Base-by-base conservation (phyloP, 2,888 invertebrate genomes). In the Lepidonotus clava region DNA sequence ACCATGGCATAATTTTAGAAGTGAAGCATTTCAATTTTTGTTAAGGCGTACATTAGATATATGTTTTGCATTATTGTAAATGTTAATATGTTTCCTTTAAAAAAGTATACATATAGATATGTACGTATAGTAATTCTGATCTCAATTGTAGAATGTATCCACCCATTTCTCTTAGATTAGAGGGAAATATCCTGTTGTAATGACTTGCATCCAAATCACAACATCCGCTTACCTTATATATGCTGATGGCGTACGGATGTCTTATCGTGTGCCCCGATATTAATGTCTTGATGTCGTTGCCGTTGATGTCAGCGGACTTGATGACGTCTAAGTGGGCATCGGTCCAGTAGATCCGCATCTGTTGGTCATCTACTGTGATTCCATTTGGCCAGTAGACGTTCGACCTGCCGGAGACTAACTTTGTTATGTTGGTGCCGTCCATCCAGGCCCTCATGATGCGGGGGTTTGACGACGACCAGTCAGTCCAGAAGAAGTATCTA, bases 211-310 rank as follows among this genome's bases (percentile, higher is more conserved):
- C 46, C 46, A 46, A 46, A 46, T 46, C 46, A 18, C 5, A 36
- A 77, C 34, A 4, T 21, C n/a, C n/a, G n/a, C 66, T 8, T 87
- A 93, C 93, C 94, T 98, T 98, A 91, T 97, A 96, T 0, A 98
- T 96, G 0, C 96, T 97, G 0, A 98, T 96, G 0, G 97, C 97
- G 92, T 97, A 98, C 5, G 98, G 98, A 95, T 98, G 97, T 32
- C 53, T 21, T n/a, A 36, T n/a, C 36, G 85, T 84, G 83, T 91
- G 90, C 87, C 93, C 93, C 86, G 96, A 96, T 86, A 96, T 95
- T 88, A 95, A 95, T 18, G 96, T 94, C 8, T 41, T 77, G 21
- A 86, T 61, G 87, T 95, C 93, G 61, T 95, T 95, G 0, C 97
- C 97, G 90, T 97, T 95, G 67, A 97, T 94, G 93, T 97, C 96